phyloP scores from a whole-genome alignment of 2,888 invertebrate genomes.

The Phytoseiulus persimilis region DNA sequence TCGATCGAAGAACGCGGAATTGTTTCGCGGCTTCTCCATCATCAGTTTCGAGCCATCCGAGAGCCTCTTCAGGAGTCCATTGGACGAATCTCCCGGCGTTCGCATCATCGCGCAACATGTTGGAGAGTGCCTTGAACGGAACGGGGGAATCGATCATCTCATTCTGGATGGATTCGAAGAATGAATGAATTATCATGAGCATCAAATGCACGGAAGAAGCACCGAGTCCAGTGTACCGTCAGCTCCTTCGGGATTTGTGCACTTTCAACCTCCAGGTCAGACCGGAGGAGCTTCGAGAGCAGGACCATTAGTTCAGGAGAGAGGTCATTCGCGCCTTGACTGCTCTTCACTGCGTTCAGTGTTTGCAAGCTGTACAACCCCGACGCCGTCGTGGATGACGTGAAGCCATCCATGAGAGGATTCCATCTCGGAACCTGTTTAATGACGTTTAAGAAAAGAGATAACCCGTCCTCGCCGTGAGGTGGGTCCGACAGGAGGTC shows the following conservation, averaged over 20 bases:
- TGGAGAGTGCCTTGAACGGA: background rate
- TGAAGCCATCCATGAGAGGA: background rate
- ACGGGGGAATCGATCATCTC: background rate
- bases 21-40: slow-evolving; percentile 53
- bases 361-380: background rate
- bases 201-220: too few species aligned
- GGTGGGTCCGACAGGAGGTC: background rate
- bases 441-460: background rate
- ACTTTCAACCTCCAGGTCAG: background rate
- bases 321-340: background rate
- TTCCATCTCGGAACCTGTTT: background rate
- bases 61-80: slow-evolving; percentile 53
- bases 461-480: background rate
- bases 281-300: background rate
- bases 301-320: background rate
- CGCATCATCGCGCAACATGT: slow-evolving; percentile 40
- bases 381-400: background rate
- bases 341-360: slow-evolving; percentile 10
- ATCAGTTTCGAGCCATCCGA: slow-evolving; percentile 58
- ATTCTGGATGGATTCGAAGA: too few species aligned
- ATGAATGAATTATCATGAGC: too few species aligned
- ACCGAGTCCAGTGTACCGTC: background rate
- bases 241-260: slow-evolving; percentile 15
- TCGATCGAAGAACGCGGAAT: slow-evolving; percentile 57
- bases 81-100: slow-evolving; percentile 45